Base-by-base conservation (phyloP, 2,797 vertebrate genomes). In the Enteromius treurensis region DNA sequence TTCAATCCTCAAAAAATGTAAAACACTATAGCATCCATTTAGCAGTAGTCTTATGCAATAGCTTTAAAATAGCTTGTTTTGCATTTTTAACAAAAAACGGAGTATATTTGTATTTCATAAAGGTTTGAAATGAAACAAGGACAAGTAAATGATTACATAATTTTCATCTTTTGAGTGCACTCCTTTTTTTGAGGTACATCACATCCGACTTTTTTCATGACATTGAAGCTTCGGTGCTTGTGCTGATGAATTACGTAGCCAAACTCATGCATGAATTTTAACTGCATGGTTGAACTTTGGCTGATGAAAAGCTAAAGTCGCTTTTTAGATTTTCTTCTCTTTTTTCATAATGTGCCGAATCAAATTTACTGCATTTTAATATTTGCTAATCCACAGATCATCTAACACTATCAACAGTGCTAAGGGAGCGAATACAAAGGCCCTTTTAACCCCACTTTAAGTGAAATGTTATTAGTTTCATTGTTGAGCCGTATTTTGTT, bases 281-380 rank as follows among this genome's bases (percentile, higher is more conserved):
- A 40, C 47, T 68, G 37, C 71, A 77, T 76, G 81, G 34, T 11
- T 77, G 49, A 82, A 67, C 37, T 76, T 77, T 60, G 29, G 68
- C 64, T 77, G 13, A 76, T 29, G 11, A 23, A 76, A 82, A 29
- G 60, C 32, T 6, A 19, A 47, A 62, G 32, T 32, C 8, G 42
- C 11, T 60, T 19, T 76, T 67, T 78, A 34, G 71, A 53, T 32
- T 73, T 51, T 71, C 5, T 23, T 23, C 10, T 47, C 3, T 51
- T 5, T 62, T n/a, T n/a, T 37, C 1, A 21, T 21, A 49, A 32
- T 21, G 58, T 49, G 58, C 70, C 67, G 1, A 21, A 76, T 53
- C 42, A 45, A 11, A 65, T 75, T 7, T 82, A 65, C 67, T 82
- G 49, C 23, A 55, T 77, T 68, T 82, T 69, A 69, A 68, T 77